Conservation (phyloP, 2,797 vertebrate species). For the Hafferia zeledoni region DNA sequence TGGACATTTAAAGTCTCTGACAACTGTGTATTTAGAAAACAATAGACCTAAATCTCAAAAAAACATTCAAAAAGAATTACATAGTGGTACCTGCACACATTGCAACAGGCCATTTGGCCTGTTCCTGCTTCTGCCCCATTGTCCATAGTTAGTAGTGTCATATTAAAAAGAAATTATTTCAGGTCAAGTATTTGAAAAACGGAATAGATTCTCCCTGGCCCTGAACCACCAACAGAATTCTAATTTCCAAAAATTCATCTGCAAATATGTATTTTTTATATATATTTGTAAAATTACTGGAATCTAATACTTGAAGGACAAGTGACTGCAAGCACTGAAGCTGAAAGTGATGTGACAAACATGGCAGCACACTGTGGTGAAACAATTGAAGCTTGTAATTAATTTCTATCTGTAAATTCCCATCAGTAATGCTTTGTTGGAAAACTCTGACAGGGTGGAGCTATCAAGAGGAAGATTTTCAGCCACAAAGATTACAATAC, state of each 20-base stretch:
- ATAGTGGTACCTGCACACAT: background rate
- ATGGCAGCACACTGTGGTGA: conserved; percentile 65
- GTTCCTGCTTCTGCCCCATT: background rate
- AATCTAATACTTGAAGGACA: conserved; percentile 76
- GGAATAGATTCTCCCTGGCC: conserved; percentile 63
- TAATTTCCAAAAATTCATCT: conserved; percentile 63
- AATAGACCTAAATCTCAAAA: background rate
- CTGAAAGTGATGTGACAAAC: conserved; percentile 79
- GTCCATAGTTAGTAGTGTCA: background rate
- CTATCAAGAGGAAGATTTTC: conserved; percentile 62
- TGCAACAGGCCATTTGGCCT: background rate
- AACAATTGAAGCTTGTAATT: conserved; percentile 85
- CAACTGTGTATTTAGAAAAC: background rate
- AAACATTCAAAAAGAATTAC: background rate
- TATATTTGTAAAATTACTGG: conserved; percentile 69
- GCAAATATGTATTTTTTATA: conserved; percentile 46
- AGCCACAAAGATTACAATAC: conserved; percentile 53
- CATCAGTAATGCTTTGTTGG: conserved; percentile 77
- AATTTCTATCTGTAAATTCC: conserved; percentile 82
- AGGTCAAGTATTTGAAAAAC: conserved; percentile 62
- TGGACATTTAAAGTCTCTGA: background rate
- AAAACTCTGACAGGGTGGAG: conserved; percentile 67
- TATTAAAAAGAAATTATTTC: background rate
- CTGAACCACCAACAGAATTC: conserved; percentile 34
- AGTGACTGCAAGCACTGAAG: conserved; percentile 74